phyloP scores from a whole-genome alignment of 2,113 vertebrate genomes.

The Neoarius graeffei region DNA sequence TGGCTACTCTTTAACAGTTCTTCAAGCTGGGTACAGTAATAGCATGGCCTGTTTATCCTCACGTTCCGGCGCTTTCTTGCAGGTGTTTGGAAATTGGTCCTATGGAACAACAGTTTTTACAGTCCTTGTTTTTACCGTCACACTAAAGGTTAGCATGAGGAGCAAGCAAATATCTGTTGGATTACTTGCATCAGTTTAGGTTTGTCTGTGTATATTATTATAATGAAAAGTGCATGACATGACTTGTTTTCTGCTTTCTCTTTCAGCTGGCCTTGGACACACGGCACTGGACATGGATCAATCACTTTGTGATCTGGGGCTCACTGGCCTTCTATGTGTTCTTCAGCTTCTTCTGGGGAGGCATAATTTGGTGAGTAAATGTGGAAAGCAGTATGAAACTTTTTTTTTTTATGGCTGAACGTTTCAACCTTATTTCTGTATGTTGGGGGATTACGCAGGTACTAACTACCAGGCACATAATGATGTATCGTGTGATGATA shows the following conservation, averaged over 20 bases:
- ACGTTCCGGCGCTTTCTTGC: slow-evolving; percentile 54
- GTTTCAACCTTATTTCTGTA: neutral
- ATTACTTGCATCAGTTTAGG: neutral
- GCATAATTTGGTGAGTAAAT: slow-evolving; percentile 89
- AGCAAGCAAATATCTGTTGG: neutral
- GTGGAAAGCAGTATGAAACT: neutral
- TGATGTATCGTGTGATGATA: too few species aligned
- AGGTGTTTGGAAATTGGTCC: slow-evolving; percentile 96
- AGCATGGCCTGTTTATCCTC: neutral
- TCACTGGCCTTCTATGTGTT: slow-evolving; percentile 95
- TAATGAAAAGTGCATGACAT: neutral
- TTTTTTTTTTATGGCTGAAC: neutral
- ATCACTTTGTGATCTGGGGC: slow-evolving; percentile 98
- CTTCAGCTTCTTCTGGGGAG: slow-evolving; percentile 99
- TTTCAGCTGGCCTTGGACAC: slow-evolving; percentile 92
- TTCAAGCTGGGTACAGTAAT: neutral
- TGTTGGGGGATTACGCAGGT: neutral
- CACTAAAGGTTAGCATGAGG: slow-evolving; percentile 84
- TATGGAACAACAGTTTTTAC: slow-evolving; percentile 96
- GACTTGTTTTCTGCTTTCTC: slow-evolving; percentile 1
- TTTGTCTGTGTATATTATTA: neutral
- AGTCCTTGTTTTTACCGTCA: slow-evolving; percentile 94
- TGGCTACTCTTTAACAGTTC: neutral
- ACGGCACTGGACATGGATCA: slow-evolving; percentile 97
- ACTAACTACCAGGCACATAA: neutral